Conservation (phyloP, 2,113 vertebrate species). For the Chlorodrepanis virens region DNA sequence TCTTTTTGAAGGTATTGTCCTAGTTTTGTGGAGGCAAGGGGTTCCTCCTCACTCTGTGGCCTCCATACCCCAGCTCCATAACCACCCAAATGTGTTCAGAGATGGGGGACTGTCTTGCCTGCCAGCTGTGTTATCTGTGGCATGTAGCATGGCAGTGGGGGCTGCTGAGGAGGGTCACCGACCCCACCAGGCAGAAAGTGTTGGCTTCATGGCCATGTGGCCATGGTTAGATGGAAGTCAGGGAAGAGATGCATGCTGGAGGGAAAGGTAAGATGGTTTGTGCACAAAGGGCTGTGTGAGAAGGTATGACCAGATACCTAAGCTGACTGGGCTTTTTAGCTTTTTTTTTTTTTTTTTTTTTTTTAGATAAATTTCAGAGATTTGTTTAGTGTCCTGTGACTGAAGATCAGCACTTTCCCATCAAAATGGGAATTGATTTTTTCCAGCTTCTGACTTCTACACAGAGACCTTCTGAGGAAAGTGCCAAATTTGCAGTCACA, state of each 20-base stretch:
- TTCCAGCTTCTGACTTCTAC: not conserved
- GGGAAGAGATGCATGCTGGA: not conserved
- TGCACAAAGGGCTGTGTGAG: not conserved
- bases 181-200: fast-evolving
- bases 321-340: not conserved
- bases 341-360: not conserved
- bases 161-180: not conserved
- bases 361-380: not conserved
- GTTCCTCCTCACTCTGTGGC: fast-evolving
- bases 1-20: not conserved
- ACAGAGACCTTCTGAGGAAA: not conserved
- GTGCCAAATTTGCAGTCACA: not conserved
- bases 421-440: not conserved
- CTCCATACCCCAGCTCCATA: not conserved
- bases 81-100: not conserved
- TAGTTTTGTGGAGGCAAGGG: not conserved
- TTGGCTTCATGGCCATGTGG: fast-evolving
- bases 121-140: not conserved
- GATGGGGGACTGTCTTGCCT: not conserved
- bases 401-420: not conserved
- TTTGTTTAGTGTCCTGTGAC: not conserved
- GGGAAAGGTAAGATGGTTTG: not conserved
- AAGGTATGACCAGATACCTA: not conserved
- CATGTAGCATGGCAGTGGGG: fast-evolving
- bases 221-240: not conserved